Percentiles rank a stretch among this genome's conserved stretches.
These are phyloP conservation scores for Ypsolopha sequella DNA, from an alignment of 2,888 invertebrate genomes.

Conservation along the genomic window DNA sequence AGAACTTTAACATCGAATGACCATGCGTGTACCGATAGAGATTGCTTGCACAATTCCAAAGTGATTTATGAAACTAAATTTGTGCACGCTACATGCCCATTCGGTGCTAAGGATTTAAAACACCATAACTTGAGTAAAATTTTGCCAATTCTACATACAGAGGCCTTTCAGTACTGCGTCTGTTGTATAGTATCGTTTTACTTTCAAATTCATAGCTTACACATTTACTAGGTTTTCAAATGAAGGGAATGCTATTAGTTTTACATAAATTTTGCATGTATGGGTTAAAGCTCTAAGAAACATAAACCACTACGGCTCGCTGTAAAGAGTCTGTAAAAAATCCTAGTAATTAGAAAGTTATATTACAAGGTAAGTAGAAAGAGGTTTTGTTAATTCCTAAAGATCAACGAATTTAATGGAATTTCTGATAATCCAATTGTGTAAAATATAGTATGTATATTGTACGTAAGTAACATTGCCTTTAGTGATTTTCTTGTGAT, in stretches of 20 bases:
- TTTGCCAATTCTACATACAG: background rate
- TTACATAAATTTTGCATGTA: too few species aligned
- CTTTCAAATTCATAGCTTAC: background rate
- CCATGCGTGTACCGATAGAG: slow-evolving; percentile 45
- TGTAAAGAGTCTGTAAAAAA: slow-evolving; percentile 5
- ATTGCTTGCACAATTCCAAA: slow-evolving; percentile 6
- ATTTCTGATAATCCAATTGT: background rate
- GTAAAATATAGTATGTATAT: background rate
- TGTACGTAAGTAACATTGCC: background rate
- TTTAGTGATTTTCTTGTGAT: background rate
- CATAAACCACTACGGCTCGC: slow-evolving; percentile 4
- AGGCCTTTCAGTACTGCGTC: background rate
- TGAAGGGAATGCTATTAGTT: too few species aligned
- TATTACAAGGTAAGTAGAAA: background rate
- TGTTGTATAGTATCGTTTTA: slow-evolving; percentile 12
- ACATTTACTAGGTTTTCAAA: background rate
- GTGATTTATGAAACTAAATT: slow-evolving; percentile 7
- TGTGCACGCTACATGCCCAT: slow-evolving; percentile 60
- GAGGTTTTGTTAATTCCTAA: background rate
- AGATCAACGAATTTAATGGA: background rate
- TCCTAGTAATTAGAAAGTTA: background rate
- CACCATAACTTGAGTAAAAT: background rate
- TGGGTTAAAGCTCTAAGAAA: background rate
- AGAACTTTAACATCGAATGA: slow-evolving; percentile 52
- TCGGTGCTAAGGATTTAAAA: slow-evolving; percentile 30